Evolutionary conservation across 2,888 invertebrate species (phyloP).

Genomic region (Lobophora halterata): DNA sequence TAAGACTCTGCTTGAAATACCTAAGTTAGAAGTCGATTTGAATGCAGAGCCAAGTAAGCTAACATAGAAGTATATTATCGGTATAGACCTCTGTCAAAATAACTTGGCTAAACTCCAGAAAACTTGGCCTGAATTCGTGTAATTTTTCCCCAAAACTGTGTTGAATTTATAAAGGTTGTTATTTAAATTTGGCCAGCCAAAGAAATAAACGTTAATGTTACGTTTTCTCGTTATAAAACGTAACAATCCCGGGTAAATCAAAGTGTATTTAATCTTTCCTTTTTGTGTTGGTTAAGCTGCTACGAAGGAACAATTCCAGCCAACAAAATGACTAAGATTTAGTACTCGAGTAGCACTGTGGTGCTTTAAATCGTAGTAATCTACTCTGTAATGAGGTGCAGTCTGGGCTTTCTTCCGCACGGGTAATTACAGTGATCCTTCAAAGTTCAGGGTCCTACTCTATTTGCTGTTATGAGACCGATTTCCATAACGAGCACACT

Average conservation of each 20-base stretch:
- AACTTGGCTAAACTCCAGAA: slow-evolving; percentile 18
- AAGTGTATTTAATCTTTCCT: no score
- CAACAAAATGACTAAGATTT: slow-evolving; percentile 12
- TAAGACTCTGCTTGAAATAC: slow-evolving; percentile 3
- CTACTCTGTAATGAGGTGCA: slow-evolving; percentile 11
- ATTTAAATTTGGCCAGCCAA: no score
- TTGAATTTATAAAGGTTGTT: no score
- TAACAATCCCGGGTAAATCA: no score
- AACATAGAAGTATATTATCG: slow-evolving; percentile 13
- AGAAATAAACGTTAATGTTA: no score
- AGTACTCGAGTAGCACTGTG: slow-evolving; percentile 1
- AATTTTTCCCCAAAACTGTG: slow-evolving; percentile 9
- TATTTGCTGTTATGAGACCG: no score
- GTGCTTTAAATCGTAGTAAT: slow-evolving; percentile 11
- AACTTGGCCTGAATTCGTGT: slow-evolving; percentile 8
- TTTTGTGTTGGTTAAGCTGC: no score
- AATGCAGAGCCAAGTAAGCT: slow-evolving; percentile 13
- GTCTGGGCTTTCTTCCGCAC: slow-evolving; percentile 29
- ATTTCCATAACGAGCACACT: no score
- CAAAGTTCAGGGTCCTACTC: slow-evolving; percentile 22
- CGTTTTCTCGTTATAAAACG: no score
- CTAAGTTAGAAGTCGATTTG: slow-evolving; percentile 12
- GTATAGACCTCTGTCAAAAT: slow-evolving; percentile 17
- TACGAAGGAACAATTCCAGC: slow-evolving; percentile 1
- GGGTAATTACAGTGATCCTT: slow-evolving; percentile 40